Evolutionary conservation across 2,888 invertebrate genomes (phyloP).

Genomic region (Eupithecia vulgata): DNA sequence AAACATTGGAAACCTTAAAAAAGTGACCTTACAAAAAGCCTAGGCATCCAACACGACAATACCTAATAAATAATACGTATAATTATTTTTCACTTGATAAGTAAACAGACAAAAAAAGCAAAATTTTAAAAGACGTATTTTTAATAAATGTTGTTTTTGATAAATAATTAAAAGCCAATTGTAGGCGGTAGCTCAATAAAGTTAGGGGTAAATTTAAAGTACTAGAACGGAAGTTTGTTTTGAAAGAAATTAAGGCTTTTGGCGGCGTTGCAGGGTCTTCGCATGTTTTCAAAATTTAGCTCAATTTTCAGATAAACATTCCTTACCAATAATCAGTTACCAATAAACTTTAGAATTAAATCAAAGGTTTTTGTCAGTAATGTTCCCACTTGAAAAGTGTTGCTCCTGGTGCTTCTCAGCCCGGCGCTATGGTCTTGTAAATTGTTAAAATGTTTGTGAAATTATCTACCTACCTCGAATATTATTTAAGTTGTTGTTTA

Average conservation of each 20-base stretch:
- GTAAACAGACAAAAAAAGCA: too few species aligned
- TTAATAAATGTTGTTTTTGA: too few species aligned
- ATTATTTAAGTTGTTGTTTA: background rate
- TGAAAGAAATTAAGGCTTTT: constrained; percentile 16
- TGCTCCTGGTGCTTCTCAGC: background rate
- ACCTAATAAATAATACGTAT: background rate
- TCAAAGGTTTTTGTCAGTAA: background rate
- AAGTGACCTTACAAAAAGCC: background rate
- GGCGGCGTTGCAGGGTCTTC: constrained; percentile 3
- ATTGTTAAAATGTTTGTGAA: background rate
- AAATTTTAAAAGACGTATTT: background rate
- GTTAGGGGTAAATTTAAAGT: constrained; percentile 25
- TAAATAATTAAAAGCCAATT: constrained; percentile 17
- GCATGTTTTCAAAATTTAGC: background rate
- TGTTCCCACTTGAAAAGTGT: background rate
- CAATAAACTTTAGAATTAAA: background rate
- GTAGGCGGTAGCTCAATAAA: constrained; percentile 5
- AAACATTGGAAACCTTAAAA: background rate
- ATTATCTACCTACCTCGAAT: background rate
- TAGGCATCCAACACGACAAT: background rate
- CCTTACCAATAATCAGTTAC: too few species aligned
- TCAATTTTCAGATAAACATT: background rate
- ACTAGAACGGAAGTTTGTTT: constrained; percentile 17
- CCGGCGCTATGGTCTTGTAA: background rate
- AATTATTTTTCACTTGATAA: too few species aligned